Percentiles rank a stretch among this genome's conserved stretches.
These are phyloP conservation scores for Formica exsecta DNA, from an alignment of 1,140 invertebrate genomes.

Conservation along the genomic window DNA sequence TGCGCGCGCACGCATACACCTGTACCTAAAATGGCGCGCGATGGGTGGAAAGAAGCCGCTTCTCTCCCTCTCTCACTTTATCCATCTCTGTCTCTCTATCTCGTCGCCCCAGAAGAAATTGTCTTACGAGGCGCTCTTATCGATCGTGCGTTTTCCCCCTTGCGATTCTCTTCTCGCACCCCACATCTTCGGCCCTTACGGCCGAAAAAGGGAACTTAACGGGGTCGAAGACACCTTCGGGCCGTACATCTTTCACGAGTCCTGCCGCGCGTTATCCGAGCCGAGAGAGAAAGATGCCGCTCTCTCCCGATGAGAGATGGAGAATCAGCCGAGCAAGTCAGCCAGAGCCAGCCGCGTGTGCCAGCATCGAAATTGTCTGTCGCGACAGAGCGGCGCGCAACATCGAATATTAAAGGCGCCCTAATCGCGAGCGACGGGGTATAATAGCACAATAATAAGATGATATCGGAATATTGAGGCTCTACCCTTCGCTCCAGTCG, in stretches of 20 bases:
- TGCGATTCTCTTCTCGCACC: slow-evolving; percentile 60
- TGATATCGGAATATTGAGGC: slow-evolving; percentile 41
- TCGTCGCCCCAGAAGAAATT: slow-evolving; percentile 66
- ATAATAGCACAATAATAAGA: slow-evolving; percentile 60
- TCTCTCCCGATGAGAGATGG: slow-evolving; percentile 27
- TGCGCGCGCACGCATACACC: slow-evolving; percentile 65
- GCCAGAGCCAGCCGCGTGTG: slow-evolving; percentile 29
- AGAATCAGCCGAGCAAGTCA: slow-evolving; percentile 14
- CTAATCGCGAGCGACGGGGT: slow-evolving; percentile 59
- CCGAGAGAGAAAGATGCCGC: slow-evolving; percentile 2
- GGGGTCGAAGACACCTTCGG: slow-evolving; percentile 64
- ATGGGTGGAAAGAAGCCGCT: slow-evolving; percentile 43
- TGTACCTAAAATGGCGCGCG: slow-evolving; percentile 67
- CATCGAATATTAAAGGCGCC: slow-evolving; percentile 58
- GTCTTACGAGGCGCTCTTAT: slow-evolving; percentile 67
- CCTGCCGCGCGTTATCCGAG: slow-evolving; percentile 55
- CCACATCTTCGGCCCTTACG: slow-evolving; percentile 63
- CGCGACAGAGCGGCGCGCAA: slow-evolving; percentile 53
- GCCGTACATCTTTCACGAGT: slow-evolving; percentile 62
- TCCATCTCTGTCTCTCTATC: slow-evolving; percentile 51
- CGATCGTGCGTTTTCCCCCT: slow-evolving; percentile 68
- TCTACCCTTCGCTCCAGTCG: not conserved
- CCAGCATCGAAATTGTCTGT: slow-evolving; percentile 58
- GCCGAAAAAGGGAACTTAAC: slow-evolving; percentile 62
- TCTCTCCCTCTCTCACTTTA: slow-evolving; percentile 5